phyloP scores from a whole-genome alignment of 2,113 vertebrate genomes.

The Noturus placidus region DNA sequence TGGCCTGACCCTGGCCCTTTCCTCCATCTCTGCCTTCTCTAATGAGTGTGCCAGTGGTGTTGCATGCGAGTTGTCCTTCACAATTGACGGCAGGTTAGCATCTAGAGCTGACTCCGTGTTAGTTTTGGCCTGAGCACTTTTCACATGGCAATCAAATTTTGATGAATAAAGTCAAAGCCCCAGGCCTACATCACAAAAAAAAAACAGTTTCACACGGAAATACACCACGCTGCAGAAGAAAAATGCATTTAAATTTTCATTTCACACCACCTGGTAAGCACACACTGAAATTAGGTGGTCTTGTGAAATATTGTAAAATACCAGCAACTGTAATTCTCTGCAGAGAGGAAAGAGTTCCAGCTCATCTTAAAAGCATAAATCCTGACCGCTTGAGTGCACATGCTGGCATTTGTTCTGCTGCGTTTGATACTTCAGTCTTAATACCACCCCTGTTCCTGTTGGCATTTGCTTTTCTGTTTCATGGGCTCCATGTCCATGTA shows the following conservation, averaged over 20 bases:
- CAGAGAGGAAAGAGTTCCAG: constrained; percentile 42
- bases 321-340: constrained; percentile 60
- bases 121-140: not conserved
- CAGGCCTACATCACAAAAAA: not conserved
- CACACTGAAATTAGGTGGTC: constrained; percentile 22
- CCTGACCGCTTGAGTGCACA: constrained; percentile 62
- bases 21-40: not conserved
- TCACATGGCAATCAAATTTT: not conserved
- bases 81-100: not conserved
- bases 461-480: constrained; percentile 39
- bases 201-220: not conserved
- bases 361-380: constrained; percentile 60
- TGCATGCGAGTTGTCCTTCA: constrained; percentile 15
- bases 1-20: not conserved
- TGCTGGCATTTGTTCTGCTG: constrained; percentile 59
- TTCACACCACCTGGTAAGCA: constrained; percentile 35
- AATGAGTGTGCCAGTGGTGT: constrained; percentile 4
- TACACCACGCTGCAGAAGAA: not conserved
- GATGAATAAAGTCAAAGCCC: not conserved
- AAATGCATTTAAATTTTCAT: not conserved
- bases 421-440: constrained; percentile 32
- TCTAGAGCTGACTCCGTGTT: not conserved
- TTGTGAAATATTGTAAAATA: constrained; percentile 41
- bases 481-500: constrained; percentile 28
- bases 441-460: constrained; percentile 42